Evolutionary conservation across 1,140 invertebrate species (phyloP).

Genomic region (Nilaparvata lugens): DNA sequence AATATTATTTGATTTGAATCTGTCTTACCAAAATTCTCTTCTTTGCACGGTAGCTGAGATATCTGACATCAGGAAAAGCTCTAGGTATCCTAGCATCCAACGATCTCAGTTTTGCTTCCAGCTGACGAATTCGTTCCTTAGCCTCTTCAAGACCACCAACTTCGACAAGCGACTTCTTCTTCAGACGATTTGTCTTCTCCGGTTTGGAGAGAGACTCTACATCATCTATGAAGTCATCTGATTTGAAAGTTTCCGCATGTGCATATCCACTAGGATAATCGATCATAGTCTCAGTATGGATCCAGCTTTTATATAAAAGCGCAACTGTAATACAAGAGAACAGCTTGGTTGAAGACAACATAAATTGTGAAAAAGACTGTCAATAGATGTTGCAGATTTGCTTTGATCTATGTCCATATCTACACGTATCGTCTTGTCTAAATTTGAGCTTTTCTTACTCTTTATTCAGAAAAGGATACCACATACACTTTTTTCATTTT

Average conservation of each 20-base stretch:
- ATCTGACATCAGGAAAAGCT: conserved; percentile 82
- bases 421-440: too few relatives aligned
- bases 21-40: conserved; percentile 78
- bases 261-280: neutral
- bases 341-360: too few relatives aligned
- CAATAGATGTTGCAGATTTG: too few relatives aligned
- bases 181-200: neutral
- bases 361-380: too few relatives aligned
- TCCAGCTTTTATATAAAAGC: conserved; percentile 14
- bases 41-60: conserved; percentile 79
- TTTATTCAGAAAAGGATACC: too few relatives aligned
- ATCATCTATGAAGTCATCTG: neutral
- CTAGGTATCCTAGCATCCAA: conserved; percentile 66
- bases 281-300: conserved; percentile 4
- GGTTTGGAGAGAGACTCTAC: neutral
- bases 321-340: neutral
- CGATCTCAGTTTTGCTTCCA: conserved; percentile 60
- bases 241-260: neutral
- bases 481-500: too few relatives aligned
- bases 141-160: conserved; percentile 32
- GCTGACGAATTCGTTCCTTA: conserved; percentile 47
- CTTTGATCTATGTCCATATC: too few relatives aligned
- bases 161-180: neutral
- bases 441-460: too few relatives aligned
- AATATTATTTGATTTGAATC: neutral